These are phyloP conservation scores for Elmis aenea DNA, from an alignment of 2,888 invertebrate species.

Conservation along the genomic window DNA sequence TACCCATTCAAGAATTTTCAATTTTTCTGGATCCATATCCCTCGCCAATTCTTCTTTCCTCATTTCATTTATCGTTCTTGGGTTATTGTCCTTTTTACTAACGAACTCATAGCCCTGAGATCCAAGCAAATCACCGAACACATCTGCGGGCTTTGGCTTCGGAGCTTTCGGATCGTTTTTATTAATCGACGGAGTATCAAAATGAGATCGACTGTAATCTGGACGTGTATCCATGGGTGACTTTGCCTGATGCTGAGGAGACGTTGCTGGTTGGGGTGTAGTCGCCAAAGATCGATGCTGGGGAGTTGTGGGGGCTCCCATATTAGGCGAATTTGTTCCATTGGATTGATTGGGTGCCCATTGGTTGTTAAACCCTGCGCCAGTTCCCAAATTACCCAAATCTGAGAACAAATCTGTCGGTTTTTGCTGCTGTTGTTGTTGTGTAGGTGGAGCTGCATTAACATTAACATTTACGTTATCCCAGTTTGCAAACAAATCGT, in stretches of 20 bases:
- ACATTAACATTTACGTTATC: constrained; percentile 13
- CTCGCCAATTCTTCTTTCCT: constrained; percentile 78
- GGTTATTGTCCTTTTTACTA: constrained; percentile 67
- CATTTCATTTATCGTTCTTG: constrained; percentile 90
- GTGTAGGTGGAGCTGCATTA: constrained; percentile 44
- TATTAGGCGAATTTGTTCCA: constrained; percentile 25
- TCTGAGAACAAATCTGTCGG: constrained; percentile 70
- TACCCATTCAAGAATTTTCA: constrained; percentile 80
- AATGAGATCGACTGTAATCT: constrained; percentile 66
- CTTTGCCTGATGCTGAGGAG: constrained; percentile 46
- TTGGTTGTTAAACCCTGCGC: constrained; percentile 40
- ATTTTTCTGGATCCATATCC: constrained; percentile 88
- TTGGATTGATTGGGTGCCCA: constrained; percentile 17
- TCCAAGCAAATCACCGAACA: constrained; percentile 87
- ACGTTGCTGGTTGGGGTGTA: constrained; percentile 14
- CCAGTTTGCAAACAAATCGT: constrained; percentile 41
- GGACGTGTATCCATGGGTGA: constrained; percentile 44
- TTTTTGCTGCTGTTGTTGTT: constrained; percentile 50
- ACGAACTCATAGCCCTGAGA: constrained; percentile 83
- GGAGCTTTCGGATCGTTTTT: constrained; percentile 24
- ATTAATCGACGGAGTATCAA: constrained; percentile 49
- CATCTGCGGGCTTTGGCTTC: constrained; percentile 57
- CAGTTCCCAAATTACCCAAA: constrained; percentile 48
- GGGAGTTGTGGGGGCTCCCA: constrained; percentile 44
- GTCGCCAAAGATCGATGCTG: constrained; percentile 25